These are phyloP conservation scores for Zootoca vivipara DNA, from an alignment of 2,113 vertebrate species.

Conservation along the genomic window DNA sequence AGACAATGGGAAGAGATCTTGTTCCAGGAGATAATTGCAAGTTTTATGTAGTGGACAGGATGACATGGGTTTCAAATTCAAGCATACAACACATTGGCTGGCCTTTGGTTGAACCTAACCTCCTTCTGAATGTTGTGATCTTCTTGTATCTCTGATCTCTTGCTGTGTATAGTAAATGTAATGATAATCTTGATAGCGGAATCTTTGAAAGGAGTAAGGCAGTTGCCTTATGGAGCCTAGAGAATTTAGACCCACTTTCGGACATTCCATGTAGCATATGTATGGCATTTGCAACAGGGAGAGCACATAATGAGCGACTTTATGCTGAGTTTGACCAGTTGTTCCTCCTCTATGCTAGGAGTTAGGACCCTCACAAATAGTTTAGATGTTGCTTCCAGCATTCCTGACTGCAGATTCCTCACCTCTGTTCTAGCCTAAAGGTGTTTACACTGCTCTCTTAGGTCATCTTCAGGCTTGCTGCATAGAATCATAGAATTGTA, in stretches of 20 bases:
- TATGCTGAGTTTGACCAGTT: background rate
- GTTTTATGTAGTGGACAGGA: background rate
- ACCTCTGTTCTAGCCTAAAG: no score
- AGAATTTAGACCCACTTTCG: background rate
- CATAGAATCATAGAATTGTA: background rate
- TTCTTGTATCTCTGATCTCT: no score
- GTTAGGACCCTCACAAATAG: no score
- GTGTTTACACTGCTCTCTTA: background rate
- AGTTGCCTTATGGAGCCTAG: background rate
- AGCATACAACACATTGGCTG: background rate
- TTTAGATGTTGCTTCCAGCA: no score
- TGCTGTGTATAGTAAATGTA: background rate
- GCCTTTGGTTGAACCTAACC: background rate
- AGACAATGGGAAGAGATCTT: background rate
- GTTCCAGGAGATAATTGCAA: background rate
- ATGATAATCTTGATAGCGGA: background rate
- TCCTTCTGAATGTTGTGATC: background rate
- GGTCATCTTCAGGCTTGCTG: background rate
- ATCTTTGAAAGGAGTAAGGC: background rate
- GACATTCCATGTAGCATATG: background rate
- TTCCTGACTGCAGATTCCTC: no score
- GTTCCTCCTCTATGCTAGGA: background rate
- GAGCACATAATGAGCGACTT: background rate
- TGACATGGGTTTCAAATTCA: background rate
- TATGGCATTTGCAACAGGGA: background rate